Base-by-base conservation (phyloP, 2,797 vertebrate species). In the Setipinna tenuifilis region DNA sequence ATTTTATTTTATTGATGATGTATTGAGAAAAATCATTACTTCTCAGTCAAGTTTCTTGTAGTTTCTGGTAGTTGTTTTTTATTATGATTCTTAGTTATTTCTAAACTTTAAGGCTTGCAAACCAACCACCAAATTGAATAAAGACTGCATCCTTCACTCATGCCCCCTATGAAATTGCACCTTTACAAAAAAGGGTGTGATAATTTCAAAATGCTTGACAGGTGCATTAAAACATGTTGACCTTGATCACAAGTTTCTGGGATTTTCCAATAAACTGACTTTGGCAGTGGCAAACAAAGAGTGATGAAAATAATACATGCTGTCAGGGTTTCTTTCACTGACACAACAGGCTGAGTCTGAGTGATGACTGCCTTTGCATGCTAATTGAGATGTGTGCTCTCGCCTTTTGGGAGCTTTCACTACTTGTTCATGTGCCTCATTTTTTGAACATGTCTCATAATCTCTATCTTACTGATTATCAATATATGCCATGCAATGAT, bases 121-220 rank as follows among this genome's bases (percentile, higher is more conserved):
- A 82, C n/a, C 17, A 65, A 75, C 28, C 68, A 41, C 68, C 25
- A 31, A 31, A 31, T 71, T 14, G 65, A 71, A 28, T 17, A 16
- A 31, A 50, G 19, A 25, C 31, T 75, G 68, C 48, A 23, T 85
- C 41, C 81, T 5, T 68, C 50, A 11, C 68, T 81, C 59, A 85
- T 81, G 23, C 82, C 57, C 17, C 17, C 68, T 83, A 81, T 85
- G 65, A 87, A 87, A 87, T 85, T 83, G 84, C 81, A n/a, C n/a
- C n/a, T n/a, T n/a, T n/a, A 65, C 10, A 65, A 28, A 65, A 78
- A 50, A 54, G 61, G 58, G 78, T 48, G 62, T 65, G 81, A 82
- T 71, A 31, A 84, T 46, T 87, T 78, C 12, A 46, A 48, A 21
- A 41, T 83, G 25, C 61, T 84, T 5, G 82, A 85, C 62, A 85